Evolutionary conservation across 2,113 vertebrate species (phyloP).

Genomic region (Aplodontia rufa): DNA sequence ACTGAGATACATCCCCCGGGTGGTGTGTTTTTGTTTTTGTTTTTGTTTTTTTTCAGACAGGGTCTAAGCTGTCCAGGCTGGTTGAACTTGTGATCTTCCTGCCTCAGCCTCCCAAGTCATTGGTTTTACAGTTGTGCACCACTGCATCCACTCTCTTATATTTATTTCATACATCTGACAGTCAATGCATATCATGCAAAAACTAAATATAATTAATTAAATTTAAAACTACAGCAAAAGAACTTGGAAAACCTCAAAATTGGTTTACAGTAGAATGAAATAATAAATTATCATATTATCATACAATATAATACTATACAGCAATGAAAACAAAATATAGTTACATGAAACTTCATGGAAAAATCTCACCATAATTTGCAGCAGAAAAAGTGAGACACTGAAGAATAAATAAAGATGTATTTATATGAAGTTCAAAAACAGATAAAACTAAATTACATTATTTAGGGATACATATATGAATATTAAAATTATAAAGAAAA

Average conservation of each 20-base stretch:
- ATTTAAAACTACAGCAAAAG: background rate
- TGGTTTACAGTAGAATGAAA: background rate
- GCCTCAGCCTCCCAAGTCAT: background rate
- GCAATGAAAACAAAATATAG: slow-evolving; percentile 16
- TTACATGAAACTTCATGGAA: background rate
- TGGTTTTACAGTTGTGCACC: background rate
- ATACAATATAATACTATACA: background rate
- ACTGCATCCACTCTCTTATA: background rate
- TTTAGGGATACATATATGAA: background rate
- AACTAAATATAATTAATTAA: background rate
- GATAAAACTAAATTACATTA: background rate
- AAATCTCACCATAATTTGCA: background rate
- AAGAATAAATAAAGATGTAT: slow-evolving; percentile 30
- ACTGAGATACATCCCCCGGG: background rate
- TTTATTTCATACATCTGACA: too few relatives aligned
- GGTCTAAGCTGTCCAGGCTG: background rate
- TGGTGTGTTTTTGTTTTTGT: too few relatives aligned
- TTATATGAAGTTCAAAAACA: background rate
- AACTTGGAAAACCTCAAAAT: background rate
- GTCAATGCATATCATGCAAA: background rate
- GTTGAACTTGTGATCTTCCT: background rate
- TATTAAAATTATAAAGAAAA: slow-evolving; percentile 37
- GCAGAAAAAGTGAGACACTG: background rate
- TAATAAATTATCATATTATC: background rate
- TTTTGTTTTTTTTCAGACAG: too few relatives aligned